These are phyloP conservation scores for Sisyra nigra DNA, from an alignment of 2,888 invertebrate species.

Conservation along the genomic window DNA sequence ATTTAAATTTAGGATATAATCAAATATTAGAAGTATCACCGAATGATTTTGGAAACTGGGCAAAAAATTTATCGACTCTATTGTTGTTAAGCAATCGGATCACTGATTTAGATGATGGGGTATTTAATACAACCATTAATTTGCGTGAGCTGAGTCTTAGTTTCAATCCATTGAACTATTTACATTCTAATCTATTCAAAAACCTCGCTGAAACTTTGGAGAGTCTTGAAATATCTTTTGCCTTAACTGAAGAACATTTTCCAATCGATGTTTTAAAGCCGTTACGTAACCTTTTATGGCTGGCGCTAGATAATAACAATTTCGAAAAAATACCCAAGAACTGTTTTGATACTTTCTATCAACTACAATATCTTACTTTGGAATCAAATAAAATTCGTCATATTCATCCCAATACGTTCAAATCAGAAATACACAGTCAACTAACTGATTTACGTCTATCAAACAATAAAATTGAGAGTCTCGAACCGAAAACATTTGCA, in stretches of 20 bases:
- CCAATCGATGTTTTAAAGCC: conserved; percentile 62
- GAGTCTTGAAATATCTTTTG: conserved; percentile 73
- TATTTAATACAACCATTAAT: conserved; percentile 55
- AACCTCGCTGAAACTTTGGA: conserved; percentile 58
- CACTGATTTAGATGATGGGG: conserved; percentile 49
- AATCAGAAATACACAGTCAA: conserved; percentile 49
- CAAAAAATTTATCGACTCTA: conserved; percentile 60
- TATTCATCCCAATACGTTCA: conserved; percentile 45
- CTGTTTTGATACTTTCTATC: conserved; percentile 36
- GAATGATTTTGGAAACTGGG: conserved; percentile 66
- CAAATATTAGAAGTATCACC: conserved; percentile 61
- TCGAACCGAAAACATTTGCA: conserved; percentile 54
- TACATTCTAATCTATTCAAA: conserved; percentile 65
- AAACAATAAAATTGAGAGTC: conserved; percentile 56
- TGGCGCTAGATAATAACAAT: conserved; percentile 78
- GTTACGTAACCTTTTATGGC: conserved; percentile 59
- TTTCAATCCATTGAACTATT: conserved; percentile 73
- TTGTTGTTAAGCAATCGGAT: conserved; percentile 73
- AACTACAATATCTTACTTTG: conserved; percentile 65
- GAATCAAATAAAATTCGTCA: conserved; percentile 68
- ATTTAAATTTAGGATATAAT: conserved; percentile 80
- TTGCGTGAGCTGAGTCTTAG: conserved; percentile 80
- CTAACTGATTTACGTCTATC: conserved; percentile 66
- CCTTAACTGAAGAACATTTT: conserved; percentile 62
- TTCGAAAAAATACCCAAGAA: conserved; percentile 54